Evolutionary conservation across 2,888 invertebrate species (phyloP).

Genomic region (Euzetes globulus): DNA sequence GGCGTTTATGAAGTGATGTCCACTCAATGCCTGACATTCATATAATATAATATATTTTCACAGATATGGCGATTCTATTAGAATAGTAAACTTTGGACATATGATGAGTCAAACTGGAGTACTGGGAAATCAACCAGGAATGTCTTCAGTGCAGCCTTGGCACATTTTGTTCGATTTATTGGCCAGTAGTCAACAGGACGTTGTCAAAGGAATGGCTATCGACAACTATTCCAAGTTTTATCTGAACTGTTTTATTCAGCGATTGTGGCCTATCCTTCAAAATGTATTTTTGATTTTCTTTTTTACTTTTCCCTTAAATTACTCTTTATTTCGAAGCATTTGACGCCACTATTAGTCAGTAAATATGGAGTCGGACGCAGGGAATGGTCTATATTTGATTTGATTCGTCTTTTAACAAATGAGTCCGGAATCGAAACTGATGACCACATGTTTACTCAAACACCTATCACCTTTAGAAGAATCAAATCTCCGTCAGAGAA

Average conservation of each 20-base stretch:
- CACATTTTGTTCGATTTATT: slow-evolving; percentile 31
- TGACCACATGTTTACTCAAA: slow-evolving; percentile 32
- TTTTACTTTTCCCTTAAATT: background rate
- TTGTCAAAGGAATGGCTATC: background rate
- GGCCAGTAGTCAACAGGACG: slow-evolving; percentile 11
- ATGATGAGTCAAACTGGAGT: slow-evolving; percentile 10
- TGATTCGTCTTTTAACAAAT: slow-evolving; percentile 14
- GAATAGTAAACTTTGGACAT: slow-evolving; percentile 35
- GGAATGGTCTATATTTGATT: slow-evolving; percentile 33
- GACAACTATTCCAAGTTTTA: slow-evolving; percentile 36
- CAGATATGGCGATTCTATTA: slow-evolving; percentile 34
- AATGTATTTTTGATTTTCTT: background rate
- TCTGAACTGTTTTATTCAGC: slow-evolving; percentile 27
- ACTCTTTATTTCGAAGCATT: slow-evolving; percentile 7
- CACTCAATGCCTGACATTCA: background rate
- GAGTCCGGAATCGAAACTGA: slow-evolving; percentile 30
- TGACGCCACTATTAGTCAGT: slow-evolving; percentile 22
- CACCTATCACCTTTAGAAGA: slow-evolving; percentile 28
- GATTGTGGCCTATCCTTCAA: slow-evolving; percentile 35
- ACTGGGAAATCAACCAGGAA: background rate
- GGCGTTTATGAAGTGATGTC: slow-evolving; percentile 35
- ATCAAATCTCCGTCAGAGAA: slow-evolving; percentile 25
- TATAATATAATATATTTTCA: background rate
- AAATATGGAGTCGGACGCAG: slow-evolving; percentile 12
- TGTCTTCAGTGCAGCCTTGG: slow-evolving; percentile 34